phyloP scores from a whole-genome alignment of 2,113 vertebrate species.

The Stegastes partitus region DNA sequence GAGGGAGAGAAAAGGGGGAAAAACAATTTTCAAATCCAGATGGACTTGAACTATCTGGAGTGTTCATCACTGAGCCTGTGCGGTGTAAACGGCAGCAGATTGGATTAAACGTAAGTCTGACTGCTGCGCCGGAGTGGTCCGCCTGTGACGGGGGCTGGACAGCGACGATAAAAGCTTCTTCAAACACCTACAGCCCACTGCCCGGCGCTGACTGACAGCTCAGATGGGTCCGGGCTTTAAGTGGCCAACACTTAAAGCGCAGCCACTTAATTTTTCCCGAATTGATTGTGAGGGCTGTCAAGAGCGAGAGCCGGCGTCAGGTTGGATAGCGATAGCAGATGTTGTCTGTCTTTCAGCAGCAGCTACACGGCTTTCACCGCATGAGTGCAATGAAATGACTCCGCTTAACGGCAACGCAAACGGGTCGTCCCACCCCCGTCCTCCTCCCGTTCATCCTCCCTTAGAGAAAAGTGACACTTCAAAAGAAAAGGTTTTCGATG shows the following conservation, averaged over 20 bases:
- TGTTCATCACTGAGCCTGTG: constrained; percentile 36
- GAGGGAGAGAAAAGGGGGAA: background rate
- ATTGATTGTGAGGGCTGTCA: constrained; percentile 69
- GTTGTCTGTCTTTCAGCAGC: constrained; percentile 32
- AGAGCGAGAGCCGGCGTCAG: constrained; percentile 44
- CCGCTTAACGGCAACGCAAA: constrained; percentile 26
- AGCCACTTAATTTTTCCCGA: constrained; percentile 75
- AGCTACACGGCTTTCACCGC: constrained; percentile 8
- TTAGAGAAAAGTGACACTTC: constrained; percentile 65
- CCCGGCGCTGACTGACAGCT: constrained; percentile 63
- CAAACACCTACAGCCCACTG: constrained; percentile 53
- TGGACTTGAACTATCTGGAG: constrained; percentile 45
- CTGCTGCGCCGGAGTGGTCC: constrained; percentile 26
- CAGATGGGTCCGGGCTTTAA: constrained; percentile 54
- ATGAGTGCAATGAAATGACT: constrained; percentile 42
- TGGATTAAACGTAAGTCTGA: constrained; percentile 49
- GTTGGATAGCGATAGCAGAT: constrained; percentile 47
- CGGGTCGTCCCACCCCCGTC: constrained; percentile 16
- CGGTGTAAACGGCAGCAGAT: constrained; percentile 52
- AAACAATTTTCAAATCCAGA: constrained; percentile 33
- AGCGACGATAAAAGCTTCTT: constrained; percentile 68
- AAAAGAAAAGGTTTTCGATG: constrained; percentile 59
- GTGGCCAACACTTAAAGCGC: constrained; percentile 67
- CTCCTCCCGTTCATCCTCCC: constrained; percentile 22
- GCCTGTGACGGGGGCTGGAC: constrained; percentile 51